These are phyloP conservation scores for Drosophila leontia DNA, from an alignment of 1,140 invertebrate species.

Conservation along the genomic window DNA sequence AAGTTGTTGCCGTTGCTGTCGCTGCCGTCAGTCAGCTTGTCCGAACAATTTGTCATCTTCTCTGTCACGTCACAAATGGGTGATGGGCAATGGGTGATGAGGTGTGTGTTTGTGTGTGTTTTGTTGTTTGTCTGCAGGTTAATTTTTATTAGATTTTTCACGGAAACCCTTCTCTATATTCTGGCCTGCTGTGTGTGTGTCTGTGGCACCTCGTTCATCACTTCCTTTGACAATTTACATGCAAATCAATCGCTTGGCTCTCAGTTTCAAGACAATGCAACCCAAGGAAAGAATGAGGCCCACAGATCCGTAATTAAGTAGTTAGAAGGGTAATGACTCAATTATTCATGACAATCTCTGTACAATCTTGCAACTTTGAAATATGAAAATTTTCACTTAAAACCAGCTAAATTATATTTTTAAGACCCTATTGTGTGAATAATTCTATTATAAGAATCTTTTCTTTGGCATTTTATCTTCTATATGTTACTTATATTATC, in stretches of 20 bases:
- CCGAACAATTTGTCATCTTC: conserved; percentile 80
- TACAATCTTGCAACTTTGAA: neutral
- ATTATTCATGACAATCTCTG: neutral
- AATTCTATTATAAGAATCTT: neutral
- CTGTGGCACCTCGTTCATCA: conserved; percentile 67
- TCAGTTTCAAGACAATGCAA: conserved; percentile 14
- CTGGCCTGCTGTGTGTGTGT: conserved; percentile 34
- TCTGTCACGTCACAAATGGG: conserved; percentile 73
- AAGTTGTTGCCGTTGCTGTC: conserved; percentile 59
- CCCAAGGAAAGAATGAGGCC: conserved; percentile 5
- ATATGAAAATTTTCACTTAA: neutral
- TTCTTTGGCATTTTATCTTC: too few relatives aligned
- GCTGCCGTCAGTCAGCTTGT: conserved; percentile 71
- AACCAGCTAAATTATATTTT: neutral
- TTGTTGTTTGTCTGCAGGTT: conserved; percentile 16
- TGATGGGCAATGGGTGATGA: conserved; percentile 15
- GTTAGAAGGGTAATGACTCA: neutral
- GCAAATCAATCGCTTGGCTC: conserved; percentile 64
- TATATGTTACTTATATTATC: neutral
- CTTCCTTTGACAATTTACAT: conserved; percentile 82
- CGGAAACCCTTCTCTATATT: conserved; percentile 51
- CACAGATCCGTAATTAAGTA: conserved; percentile 36
- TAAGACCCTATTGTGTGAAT: neutral
- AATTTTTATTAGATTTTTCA: conserved; percentile 81
- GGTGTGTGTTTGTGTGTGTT: conserved; percentile 21